Evolutionary conservation across 2,888 invertebrate species (phyloP).

Genomic region (Melanargia galathea): DNA sequence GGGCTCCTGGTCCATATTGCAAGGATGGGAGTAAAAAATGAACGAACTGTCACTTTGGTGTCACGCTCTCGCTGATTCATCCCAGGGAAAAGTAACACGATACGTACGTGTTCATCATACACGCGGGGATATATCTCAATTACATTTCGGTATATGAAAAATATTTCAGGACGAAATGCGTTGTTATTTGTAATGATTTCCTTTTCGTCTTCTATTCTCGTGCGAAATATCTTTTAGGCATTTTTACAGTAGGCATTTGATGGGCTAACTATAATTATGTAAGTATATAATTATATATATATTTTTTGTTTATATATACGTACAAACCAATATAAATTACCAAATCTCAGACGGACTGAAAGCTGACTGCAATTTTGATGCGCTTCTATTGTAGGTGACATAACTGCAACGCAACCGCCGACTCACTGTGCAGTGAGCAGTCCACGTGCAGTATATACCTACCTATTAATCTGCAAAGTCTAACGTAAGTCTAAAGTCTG

Average conservation of each 20-base stretch:
- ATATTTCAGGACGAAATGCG: slow-evolving; percentile 14
- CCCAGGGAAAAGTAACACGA: slow-evolving; percentile 18
- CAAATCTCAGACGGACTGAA: too few species aligned
- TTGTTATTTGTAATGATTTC: slow-evolving; percentile 7
- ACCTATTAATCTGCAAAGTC: too few species aligned
- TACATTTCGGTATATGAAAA: slow-evolving; percentile 18
- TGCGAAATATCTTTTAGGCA: neutral
- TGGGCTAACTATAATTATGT: neutral
- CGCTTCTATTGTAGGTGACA: too few species aligned
- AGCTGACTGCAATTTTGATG: too few species aligned
- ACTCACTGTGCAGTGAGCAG: too few species aligned
- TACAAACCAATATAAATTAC: too few species aligned
- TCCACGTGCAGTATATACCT: too few species aligned
- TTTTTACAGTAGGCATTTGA: neutral
- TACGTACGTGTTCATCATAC: slow-evolving; percentile 23
- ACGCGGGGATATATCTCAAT: slow-evolving; percentile 19
- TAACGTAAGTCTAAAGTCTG: too few species aligned
- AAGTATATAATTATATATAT: too few species aligned
- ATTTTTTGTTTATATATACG: too few species aligned
- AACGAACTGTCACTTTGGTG: slow-evolving; percentile 22
- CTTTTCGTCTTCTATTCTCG: neutral
- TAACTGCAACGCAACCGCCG: too few species aligned
- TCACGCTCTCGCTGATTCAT: slow-evolving; percentile 23
- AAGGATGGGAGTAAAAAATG: slow-evolving; percentile 22
- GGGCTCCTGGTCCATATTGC: neutral